phyloP scores from a whole-genome alignment of 2,888 invertebrate genomes.

The Drosophila helvetica region DNA sequence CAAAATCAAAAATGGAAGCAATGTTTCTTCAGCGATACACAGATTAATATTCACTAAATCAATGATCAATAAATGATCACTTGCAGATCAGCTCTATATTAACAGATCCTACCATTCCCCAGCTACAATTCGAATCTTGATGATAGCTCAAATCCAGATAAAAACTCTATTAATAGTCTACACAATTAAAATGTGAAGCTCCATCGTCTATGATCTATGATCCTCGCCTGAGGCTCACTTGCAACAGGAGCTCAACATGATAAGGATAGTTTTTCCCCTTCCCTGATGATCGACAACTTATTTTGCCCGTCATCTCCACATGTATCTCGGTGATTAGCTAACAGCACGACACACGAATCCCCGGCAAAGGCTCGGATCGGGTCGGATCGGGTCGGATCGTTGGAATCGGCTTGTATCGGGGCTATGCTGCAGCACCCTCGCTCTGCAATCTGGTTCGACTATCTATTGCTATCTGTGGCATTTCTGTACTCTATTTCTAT shows the following conservation, averaged over 20 bases:
- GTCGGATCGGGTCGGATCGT: neutral
- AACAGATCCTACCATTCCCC: neutral
- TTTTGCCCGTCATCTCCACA: slow-evolving; percentile 31
- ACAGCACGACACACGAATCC: slow-evolving; percentile 23
- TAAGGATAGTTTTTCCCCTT: neutral
- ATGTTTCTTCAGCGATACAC: too few relatives aligned
- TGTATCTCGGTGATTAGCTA: slow-evolving; percentile 29
- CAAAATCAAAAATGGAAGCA: too few relatives aligned
- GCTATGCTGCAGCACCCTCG: neutral
- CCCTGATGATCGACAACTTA: slow-evolving; percentile 9
- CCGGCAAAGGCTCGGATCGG: neutral
- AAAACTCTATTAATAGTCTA: too few relatives aligned
- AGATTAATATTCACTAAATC: too few relatives aligned
- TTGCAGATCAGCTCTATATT: neutral
- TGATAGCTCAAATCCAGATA: too few relatives aligned
- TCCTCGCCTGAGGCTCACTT: neutral
- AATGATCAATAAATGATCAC: neutral
- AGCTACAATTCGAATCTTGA: too few relatives aligned
- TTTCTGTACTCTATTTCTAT: slow-evolving; percentile 19
- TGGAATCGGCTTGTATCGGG: neutral
- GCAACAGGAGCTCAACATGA: neutral
- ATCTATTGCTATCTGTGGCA: slow-evolving; percentile 12
- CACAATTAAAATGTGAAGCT: neutral
- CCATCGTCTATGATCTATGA: neutral
- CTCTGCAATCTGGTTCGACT: slow-evolving; percentile 10